These are phyloP conservation scores for Champsocephalus esox DNA, from an alignment of 2,797 vertebrate species.

Conservation along the genomic window DNA sequence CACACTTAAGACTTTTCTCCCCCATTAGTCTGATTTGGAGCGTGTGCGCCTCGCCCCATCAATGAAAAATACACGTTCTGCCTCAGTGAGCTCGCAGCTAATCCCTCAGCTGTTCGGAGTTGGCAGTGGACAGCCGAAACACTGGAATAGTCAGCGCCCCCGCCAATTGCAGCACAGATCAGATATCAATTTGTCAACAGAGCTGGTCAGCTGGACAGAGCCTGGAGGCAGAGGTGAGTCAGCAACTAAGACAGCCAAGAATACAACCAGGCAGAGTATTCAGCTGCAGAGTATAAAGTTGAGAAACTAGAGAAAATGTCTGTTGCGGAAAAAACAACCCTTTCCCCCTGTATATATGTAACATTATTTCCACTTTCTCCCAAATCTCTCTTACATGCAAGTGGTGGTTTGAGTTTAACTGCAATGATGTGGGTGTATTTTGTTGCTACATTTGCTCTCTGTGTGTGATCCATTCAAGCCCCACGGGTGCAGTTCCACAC, in stretches of 20 bases:
- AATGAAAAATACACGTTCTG: constrained; percentile 67
- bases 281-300: constrained; percentile 31
- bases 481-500: constrained; percentile 28
- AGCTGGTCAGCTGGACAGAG: constrained; percentile 34
- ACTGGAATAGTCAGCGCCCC: constrained; percentile 62
- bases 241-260: constrained; percentile 59
- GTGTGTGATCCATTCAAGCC: constrained; percentile 26
- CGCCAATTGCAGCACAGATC: constrained; percentile 67
- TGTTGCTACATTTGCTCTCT: constrained; percentile 37
- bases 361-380: constrained; percentile 1
- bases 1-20: constrained; percentile 36
- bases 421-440: constrained; percentile 32
- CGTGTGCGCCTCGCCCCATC: constrained; percentile 32
- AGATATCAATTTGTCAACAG: constrained; percentile 78
- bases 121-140: constrained; percentile 60
- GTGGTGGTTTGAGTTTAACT: constrained; percentile 24
- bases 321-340: rapidly evolving
- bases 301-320: constrained; percentile 37
- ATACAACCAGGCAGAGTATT: constrained; percentile 20
- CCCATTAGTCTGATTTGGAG: constrained; percentile 54
- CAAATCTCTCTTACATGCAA: constrained; percentile 6
- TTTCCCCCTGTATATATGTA: not conserved
- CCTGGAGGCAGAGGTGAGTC: constrained; percentile 71
- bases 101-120: constrained; percentile 76
- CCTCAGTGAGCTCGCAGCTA: constrained; percentile 52